These are phyloP conservation scores for Uria lomvia DNA, from an alignment of 2,113 vertebrate genomes.

Conservation along the genomic window DNA sequence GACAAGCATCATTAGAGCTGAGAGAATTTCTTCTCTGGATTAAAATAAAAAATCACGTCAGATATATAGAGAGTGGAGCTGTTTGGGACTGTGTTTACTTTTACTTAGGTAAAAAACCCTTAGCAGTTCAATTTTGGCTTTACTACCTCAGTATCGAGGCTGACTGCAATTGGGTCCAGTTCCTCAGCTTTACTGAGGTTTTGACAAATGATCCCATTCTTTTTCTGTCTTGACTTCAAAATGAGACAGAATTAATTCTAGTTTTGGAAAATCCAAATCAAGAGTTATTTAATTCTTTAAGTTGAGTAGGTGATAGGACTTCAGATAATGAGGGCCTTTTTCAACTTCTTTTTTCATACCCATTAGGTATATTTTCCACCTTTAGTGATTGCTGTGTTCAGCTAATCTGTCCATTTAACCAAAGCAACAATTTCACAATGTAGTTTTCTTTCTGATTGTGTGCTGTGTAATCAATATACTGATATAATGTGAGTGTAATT, in stretches of 20 bases:
- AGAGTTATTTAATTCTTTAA: not conserved
- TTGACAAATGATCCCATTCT: not conserved
- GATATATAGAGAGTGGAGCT: not conserved
- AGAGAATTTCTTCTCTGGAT: not conserved
- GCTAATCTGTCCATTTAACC: constrained; percentile 76
- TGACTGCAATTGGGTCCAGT: not conserved
- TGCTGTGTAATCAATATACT: constrained; percentile 82
- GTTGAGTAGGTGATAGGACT: not conserved
- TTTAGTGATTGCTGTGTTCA: constrained; percentile 70
- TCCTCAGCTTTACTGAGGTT: not conserved
- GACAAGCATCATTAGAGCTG: not conserved
- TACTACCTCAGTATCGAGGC: fast-evolving
- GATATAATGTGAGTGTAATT: constrained; percentile 81
- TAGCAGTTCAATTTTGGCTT: not conserved
- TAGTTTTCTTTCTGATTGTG: constrained; percentile 79
- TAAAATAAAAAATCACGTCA: not conserved
- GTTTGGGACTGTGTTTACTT: not conserved
- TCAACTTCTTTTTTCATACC: not conserved
- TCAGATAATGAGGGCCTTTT: not conserved
- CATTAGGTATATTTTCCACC: constrained; percentile 58
- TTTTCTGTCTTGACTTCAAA: not conserved
- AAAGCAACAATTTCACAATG: constrained; percentile 79
- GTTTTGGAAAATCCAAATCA: not conserved
- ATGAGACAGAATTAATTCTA: not conserved
- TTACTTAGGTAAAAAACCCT: not conserved